A percentile compares a stretch with the other conserved stretches of the same genome.
These are phyloP conservation scores for Steromphala cineraria DNA, from an alignment of 2,888 invertebrate species.

Conservation along the genomic window DNA sequence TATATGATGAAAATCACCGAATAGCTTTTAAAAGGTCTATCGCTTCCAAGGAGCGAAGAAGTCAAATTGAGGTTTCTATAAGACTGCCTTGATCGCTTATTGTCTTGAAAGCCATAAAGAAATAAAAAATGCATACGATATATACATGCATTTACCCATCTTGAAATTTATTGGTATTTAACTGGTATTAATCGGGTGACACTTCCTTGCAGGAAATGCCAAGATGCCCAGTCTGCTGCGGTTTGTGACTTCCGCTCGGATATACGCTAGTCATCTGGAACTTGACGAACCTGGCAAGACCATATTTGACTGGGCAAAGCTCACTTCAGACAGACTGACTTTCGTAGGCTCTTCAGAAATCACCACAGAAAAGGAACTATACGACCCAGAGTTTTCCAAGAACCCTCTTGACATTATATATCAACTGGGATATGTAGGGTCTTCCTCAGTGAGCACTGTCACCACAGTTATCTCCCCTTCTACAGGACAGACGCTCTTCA, in stretches of 20 bases:
- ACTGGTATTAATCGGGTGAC: too few relatives aligned
- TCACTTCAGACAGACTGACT: conserved; percentile 49
- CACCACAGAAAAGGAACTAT: conserved; percentile 42
- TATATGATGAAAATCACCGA: too few relatives aligned
- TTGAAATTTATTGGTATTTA: too few relatives aligned
- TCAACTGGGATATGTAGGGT: conserved; percentile 53
- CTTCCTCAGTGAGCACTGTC: conserved; percentile 47
- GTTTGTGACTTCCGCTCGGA: conserved; percentile 43
- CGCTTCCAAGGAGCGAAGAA: too few relatives aligned
- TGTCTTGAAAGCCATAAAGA: too few relatives aligned
- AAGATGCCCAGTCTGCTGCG: conserved; percentile 39
- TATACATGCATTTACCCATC: too few relatives aligned
- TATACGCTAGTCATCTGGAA: conserved; percentile 46
- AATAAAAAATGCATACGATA: too few relatives aligned
- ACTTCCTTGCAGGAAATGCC: conserved; percentile 15
- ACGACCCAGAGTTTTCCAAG: conserved; percentile 42
- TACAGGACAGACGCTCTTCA: conserved; percentile 36
- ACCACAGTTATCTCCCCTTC: conserved; percentile 38
- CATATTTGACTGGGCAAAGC: conserved; percentile 48
- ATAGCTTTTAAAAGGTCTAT: too few relatives aligned
- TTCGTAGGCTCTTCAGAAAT: conserved; percentile 50
- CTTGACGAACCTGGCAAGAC: conserved; percentile 46
- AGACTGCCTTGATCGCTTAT: too few relatives aligned
- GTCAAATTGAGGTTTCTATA: too few relatives aligned
- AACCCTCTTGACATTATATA: conserved; percentile 45